phyloP scores from a whole-genome alignment of 1,140 invertebrate species.

The Drosophila kepulauana region DNA sequence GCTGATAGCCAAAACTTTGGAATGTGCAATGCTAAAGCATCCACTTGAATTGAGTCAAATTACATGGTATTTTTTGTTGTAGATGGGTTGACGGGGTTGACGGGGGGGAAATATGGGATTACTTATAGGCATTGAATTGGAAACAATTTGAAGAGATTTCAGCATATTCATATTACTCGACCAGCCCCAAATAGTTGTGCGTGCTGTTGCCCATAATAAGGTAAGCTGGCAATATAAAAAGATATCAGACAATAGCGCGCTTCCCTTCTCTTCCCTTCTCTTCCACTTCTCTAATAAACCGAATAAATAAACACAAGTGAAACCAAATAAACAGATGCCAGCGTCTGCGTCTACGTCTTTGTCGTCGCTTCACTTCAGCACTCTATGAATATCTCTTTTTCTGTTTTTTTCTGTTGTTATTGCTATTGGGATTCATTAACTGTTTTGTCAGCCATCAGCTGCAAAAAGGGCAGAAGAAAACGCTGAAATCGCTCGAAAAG shows the following conservation, averaged over 20 bases:
- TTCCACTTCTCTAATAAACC: not conserved
- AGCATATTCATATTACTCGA: constrained; percentile 29
- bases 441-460: too few species aligned
- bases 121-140: constrained; percentile 45
- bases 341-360: not conserved
- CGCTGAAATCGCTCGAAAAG: too few species aligned
- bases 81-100: too few species aligned
- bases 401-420: not conserved
- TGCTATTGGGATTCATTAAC: not conserved
- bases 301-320: not conserved
- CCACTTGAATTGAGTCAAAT: constrained; percentile 49
- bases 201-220: constrained; percentile 5
- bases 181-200: constrained; percentile 9
- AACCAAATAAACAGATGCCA: constrained; percentile 2
- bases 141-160: constrained; percentile 49
- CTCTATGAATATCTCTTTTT: not conserved
- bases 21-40: constrained; percentile 40
- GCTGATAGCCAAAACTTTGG: constrained; percentile 35
- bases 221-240: constrained; percentile 8
- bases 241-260: constrained; percentile 1
- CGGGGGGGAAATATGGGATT: constrained; percentile 26
- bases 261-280: too few species aligned
- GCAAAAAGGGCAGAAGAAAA: too few species aligned
- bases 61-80: constrained; percentile 35
- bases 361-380: too few species aligned